phyloP scores from a whole-genome alignment of 2,888 invertebrate species.

The Hermodice carunculata region DNA sequence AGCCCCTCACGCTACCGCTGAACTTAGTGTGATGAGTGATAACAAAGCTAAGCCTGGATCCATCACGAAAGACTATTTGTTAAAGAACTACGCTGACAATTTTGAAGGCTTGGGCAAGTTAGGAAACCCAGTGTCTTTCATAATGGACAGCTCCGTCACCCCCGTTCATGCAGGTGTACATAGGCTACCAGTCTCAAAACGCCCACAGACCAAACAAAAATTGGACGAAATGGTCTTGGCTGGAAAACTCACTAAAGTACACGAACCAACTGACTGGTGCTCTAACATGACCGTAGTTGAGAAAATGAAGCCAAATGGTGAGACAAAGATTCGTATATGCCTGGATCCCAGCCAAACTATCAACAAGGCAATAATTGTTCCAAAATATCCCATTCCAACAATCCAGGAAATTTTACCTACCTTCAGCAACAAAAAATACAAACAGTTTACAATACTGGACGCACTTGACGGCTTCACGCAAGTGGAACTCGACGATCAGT shows the following conservation, averaged over 20 bases:
- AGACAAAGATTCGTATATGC: slow-evolving; percentile 14
- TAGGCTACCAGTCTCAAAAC: slow-evolving; percentile 7
- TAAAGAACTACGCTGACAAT: too few species aligned
- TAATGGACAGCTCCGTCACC: background rate
- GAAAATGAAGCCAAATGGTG: slow-evolving; percentile 4
- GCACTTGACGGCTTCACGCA: slow-evolving; percentile 10
- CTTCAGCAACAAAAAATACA: background rate
- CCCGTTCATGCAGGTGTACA: slow-evolving; percentile 10
- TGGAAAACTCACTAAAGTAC: background rate
- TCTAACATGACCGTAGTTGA: background rate
- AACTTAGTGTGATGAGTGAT: too few species aligned
- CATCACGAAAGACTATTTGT: too few species aligned
- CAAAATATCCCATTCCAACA: slow-evolving; percentile 12
- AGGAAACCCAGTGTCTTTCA: slow-evolving; percentile 1
- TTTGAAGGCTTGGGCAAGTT: slow-evolving; percentile 2
- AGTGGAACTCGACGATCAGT: background rate
- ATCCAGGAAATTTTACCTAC: background rate
- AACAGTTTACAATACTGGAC: slow-evolving; percentile 6
- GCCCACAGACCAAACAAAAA: background rate
- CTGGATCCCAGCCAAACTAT: slow-evolving; percentile 20
- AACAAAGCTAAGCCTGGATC: too few species aligned
- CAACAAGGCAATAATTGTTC: slow-evolving; percentile 13
- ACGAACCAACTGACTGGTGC: slow-evolving; percentile 14
- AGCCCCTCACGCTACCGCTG: too few species aligned
- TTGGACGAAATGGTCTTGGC: background rate